Base-by-base conservation (phyloP, 2,797 vertebrate genomes). In the Pangasius sanitwongsei region DNA sequence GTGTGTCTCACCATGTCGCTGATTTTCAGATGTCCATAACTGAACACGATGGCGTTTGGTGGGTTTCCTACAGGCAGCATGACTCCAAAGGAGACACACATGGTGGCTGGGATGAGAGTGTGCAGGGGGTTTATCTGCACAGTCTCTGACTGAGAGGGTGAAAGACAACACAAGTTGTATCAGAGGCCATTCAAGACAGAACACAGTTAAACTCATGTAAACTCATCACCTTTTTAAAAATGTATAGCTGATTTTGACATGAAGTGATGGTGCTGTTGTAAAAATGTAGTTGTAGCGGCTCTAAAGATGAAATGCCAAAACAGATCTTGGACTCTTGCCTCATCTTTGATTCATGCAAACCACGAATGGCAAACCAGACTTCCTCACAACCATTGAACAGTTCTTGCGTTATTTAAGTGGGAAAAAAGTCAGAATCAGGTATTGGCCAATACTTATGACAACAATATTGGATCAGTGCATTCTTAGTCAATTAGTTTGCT, bases 51-150 rank as follows among this genome's bases (percentile, higher is more conserved):
- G 93, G 99, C 99, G 4, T 99, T 99, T 89, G 99, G 98, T 74
- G 99, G 99, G 92, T 99, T 99, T 89, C 98, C 99, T 91, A 99
- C 98, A 0, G 98, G 98, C 92, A 99, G 96, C 98, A 99, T 99
- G 94, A 99, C 98, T 48, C 98, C 99, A 25, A 99, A 98, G 15
- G 98, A 99, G 94, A 99, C 98, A 31, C 98, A 99, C 97, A 99
- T 98, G 92, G 99, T 98, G 95, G 98, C 97, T 0, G 99, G 99
- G 93, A 99, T 98, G 93, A 99, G 95, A 8, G 98, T 99, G 94
- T 99, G 98, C 86, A 99, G 95, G 1, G 99, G 98, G 93, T 99
- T 99, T 91, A 99, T 99, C 61, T 94, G 96, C 91, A 99, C 95
- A 0, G 97, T 97, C 96, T 99, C 98, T 0, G 98, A 99, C 99